Evolutionary conservation across 2,888 invertebrate genomes (phyloP).

Genomic region (Protophormia terraenovae): DNA sequence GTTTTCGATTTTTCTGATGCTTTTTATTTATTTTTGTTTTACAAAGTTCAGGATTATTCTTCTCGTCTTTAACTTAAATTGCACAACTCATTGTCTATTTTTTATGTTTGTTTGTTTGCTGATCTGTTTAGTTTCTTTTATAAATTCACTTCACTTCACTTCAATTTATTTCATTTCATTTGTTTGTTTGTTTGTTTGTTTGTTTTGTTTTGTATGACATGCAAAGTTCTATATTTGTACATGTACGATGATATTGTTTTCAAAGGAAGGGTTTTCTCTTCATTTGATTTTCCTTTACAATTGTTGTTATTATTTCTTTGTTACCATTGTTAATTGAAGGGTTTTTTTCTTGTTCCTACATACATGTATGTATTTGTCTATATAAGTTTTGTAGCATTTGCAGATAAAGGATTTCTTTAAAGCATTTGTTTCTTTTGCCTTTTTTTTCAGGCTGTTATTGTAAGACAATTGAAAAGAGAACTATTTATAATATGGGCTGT

Average conservation of each 20-base stretch:
- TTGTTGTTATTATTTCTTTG: slow-evolving; percentile 41
- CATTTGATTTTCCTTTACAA: slow-evolving; percentile 29
- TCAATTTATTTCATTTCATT: slow-evolving; percentile 19
- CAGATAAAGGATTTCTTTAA: slow-evolving; percentile 35
- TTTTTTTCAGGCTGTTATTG: not conserved
- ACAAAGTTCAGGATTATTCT: slow-evolving; percentile 50
- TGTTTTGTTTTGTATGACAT: slow-evolving; percentile 61
- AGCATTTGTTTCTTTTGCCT: not conserved
- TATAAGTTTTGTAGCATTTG: slow-evolving; percentile 8
- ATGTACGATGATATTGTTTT: not conserved
- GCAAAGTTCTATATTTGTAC: slow-evolving; percentile 62
- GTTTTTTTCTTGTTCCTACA: not conserved
- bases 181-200: slow-evolving; percentile 36
- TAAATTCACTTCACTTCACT: slow-evolving; percentile 18
- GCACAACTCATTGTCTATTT: slow-evolving; percentile 45
- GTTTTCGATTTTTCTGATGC: not conserved
- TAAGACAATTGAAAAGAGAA: not conserved
- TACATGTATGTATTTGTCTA: not conserved
- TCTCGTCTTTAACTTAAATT: slow-evolving; percentile 45
- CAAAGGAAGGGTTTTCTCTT: slow-evolving; percentile 26
- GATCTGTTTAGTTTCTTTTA: not conserved
- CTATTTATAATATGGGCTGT: slow-evolving; percentile 29
- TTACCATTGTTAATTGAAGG: slow-evolving; percentile 59
- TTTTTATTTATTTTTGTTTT: slow-evolving; percentile 16
- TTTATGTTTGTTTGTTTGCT: not conserved